These are phyloP conservation scores for Halisarca cf. caerulea DNA, from an alignment of 37 sponge, comb jelly and placozoan species.

Conservation along the genomic window DNA sequence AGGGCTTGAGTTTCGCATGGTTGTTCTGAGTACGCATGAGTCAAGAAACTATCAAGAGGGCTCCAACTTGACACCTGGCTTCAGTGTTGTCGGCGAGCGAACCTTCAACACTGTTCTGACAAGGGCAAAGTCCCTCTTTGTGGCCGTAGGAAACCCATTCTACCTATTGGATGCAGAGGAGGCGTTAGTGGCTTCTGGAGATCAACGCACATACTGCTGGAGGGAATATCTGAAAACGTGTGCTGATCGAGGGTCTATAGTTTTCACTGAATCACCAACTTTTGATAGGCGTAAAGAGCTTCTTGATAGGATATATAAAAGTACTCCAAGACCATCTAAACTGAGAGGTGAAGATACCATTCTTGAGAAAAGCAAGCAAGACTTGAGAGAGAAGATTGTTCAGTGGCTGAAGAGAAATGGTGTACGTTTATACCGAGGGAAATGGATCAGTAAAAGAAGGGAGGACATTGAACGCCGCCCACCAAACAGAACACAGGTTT, in stretches of 20 bases:
- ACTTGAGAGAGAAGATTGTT: not conserved
- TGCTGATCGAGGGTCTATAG: constrained; percentile 44
- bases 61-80: constrained; percentile 18
- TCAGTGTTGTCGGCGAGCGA: constrained; percentile 37
- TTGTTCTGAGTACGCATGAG: constrained; percentile 63
- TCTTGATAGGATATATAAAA: not conserved
- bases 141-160: constrained; percentile 72
- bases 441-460: not conserved
- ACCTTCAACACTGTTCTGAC: constrained; percentile 77
- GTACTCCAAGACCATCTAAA: not conserved
- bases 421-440: not conserved
- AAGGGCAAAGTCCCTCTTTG: constrained; percentile 68
- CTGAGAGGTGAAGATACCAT: not conserved
- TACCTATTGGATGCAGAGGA: constrained; percentile 51
- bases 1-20: constrained; percentile 62
- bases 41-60: not conserved
- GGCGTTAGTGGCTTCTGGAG: not conserved
- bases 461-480: too few species aligned
- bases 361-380: not conserved
- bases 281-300: not conserved
- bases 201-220: constrained; percentile 50
- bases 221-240: constrained; percentile 66
- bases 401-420: not conserved
- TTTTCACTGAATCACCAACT: not conserved
- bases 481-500: too few species aligned